These are phyloP conservation scores for Hydropotes inermis DNA, from an alignment of 2,113 vertebrate genomes.

Conservation along the genomic window DNA sequence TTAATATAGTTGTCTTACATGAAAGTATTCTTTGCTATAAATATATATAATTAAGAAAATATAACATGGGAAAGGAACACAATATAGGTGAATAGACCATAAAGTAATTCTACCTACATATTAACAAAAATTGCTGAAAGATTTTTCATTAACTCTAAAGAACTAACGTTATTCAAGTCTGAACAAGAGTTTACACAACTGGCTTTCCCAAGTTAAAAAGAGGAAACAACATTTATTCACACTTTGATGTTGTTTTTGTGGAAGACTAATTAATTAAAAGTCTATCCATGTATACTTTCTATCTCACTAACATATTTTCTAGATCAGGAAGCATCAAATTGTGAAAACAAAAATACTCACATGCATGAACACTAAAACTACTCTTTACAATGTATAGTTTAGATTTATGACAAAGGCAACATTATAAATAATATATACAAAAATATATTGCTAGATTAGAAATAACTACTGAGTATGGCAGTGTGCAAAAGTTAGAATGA, in stretches of 20 bases:
- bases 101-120: neutral
- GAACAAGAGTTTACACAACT: neutral
- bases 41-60: neutral
- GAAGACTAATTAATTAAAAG: neutral
- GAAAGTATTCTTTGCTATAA: neutral
- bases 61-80: neutral
- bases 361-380: neutral
- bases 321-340: neutral
- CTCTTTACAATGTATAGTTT: neutral
- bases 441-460: neutral
- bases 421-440: neutral
- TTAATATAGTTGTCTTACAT: neutral
- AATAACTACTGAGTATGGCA: neutral
- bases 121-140: neutral
- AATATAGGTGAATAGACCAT: neutral
- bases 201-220: neutral
- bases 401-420: neutral
- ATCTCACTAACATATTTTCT: neutral
- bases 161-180: neutral
- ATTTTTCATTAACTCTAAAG: neutral
- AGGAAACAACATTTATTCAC: neutral
- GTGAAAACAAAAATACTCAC: neutral
- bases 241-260: neutral
- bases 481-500: neutral
- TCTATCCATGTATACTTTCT: neutral